Percentiles rank a stretch among this genome's conserved stretches.
Evolutionary conservation across 2,888 invertebrate genomes (phyloP).

Genomic region (Drosophila meridiana): DNA sequence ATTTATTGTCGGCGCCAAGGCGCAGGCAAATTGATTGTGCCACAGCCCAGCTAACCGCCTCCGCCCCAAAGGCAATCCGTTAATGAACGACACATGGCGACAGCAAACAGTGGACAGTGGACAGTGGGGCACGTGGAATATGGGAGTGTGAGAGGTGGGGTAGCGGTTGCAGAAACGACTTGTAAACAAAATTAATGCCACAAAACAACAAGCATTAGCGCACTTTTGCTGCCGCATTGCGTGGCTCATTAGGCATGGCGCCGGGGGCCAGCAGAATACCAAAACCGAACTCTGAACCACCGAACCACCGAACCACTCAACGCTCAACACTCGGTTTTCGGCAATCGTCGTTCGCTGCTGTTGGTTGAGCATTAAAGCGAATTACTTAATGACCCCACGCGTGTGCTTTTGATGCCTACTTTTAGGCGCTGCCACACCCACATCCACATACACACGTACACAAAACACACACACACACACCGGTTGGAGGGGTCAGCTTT

Average conservation of each 20-base stretch:
- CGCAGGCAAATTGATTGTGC: slow-evolving; percentile 64
- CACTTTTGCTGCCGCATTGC: slow-evolving; percentile 73
- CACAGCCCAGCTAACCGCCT: slow-evolving; percentile 1
- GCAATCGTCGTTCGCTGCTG: not conserved
- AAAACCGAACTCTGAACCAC: not conserved
- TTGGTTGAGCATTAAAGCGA: slow-evolving; percentile 67
- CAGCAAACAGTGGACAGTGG: slow-evolving; percentile 36
- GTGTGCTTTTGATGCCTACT: slow-evolving; percentile 76
- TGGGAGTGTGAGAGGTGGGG: not conserved
- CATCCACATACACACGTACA: slow-evolving; percentile 1
- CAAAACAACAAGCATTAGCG: slow-evolving; percentile 77
- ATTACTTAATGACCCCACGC: slow-evolving; percentile 80
- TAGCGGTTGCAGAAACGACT: slow-evolving; percentile 65
- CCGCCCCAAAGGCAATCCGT: slow-evolving; percentile 27
- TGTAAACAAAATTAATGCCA: slow-evolving; percentile 79
- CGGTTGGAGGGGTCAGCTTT: slow-evolving; percentile 39
- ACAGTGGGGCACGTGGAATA: not conserved
- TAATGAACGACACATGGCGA: slow-evolving; percentile 65
- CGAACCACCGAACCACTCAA: slow-evolving; percentile 23
- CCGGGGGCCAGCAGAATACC: slow-evolving; percentile 10
- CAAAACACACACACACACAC: not conserved
- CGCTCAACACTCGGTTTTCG: slow-evolving; percentile 5
- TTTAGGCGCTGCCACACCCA: slow-evolving; percentile 56
- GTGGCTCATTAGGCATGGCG: slow-evolving; percentile 70
- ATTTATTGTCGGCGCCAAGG: slow-evolving; percentile 62